Percentiles rank a stretch among this genome's conserved stretches.
These are phyloP conservation scores for Mechanitis mazaeus DNA, from an alignment of 2,888 invertebrate species.

Conservation along the genomic window DNA sequence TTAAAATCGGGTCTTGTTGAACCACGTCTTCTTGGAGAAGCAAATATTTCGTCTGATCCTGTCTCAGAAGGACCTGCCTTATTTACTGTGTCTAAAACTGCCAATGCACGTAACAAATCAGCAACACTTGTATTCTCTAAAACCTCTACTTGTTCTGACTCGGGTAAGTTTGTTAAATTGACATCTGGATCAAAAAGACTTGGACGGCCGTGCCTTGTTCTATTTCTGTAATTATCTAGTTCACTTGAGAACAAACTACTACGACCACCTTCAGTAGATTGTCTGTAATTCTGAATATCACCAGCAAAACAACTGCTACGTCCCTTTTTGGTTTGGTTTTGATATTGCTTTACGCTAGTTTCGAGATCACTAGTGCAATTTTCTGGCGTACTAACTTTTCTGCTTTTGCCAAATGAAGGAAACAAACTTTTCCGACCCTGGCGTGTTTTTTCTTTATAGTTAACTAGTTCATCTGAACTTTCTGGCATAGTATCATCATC, in stretches of 20 bases:
- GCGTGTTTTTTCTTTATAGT: constrained; percentile 63
- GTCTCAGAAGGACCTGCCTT: constrained; percentile 34
- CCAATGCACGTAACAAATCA: constrained; percentile 86
- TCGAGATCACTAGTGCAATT: constrained; percentile 54
- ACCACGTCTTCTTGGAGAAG: constrained; percentile 46
- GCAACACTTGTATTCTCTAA: constrained; percentile 90
- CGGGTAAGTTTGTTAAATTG: constrained; percentile 56
- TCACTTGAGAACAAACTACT: constrained; percentile 47
- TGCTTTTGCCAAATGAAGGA: constrained; percentile 63
- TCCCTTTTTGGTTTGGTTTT: constrained; percentile 51
- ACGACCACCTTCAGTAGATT: constrained; percentile 38
- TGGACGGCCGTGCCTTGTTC: constrained; percentile 58
- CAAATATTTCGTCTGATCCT: constrained; percentile 33
- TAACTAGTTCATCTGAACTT: constrained; percentile 64
- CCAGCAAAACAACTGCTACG: constrained; percentile 51
- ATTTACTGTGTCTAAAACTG: constrained; percentile 76
- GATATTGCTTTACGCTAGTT: constrained; percentile 62
- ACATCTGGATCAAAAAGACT: constrained; percentile 69
- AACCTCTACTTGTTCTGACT: constrained; percentile 76
- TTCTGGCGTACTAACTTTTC: constrained; percentile 53
- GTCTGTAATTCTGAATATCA: constrained; percentile 44
- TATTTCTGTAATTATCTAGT: constrained; percentile 59
- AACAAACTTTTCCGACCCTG: constrained; percentile 60
- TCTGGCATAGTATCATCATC: constrained; percentile 64
- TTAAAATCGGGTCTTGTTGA: constrained; percentile 58